Base-by-base conservation (phyloP, 2,113 vertebrate species). In the Bos indicus region DNA sequence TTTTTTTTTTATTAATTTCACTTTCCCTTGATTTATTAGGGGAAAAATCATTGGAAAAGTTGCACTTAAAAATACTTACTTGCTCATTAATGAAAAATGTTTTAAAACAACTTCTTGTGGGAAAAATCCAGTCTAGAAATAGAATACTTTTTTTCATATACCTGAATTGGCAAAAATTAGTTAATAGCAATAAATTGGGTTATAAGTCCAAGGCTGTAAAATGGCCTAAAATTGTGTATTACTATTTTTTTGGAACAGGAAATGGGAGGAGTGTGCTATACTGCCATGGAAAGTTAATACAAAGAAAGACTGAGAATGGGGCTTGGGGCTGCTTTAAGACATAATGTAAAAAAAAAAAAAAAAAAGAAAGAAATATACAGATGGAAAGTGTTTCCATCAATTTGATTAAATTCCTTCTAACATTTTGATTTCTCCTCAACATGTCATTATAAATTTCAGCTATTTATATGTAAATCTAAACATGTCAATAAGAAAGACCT, bases 361-460 rank as follows among this genome's bases (percentile, higher is more conserved):
- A 48, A 71, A 71, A 71, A 40, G 5, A 77, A 77, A 56, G 43
- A 67, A 46, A 54, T 95, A 96, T 15, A 89, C 40, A 89, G 28
- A 96, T 91, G 52, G 83, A 48, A 96, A 97, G 94, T 94, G 13
- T 36, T 96, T 98, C 21, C 25, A 56, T 48, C 40, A 94, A 92
- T 94, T 98, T 97, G 97, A 98, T 97, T 95, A 71, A 97, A 60
- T 85, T 98, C 52, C 9, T 97, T 97, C 85, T 94, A 97, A 96
- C 97, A 84, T 98, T 98, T 98, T 98, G 95, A 98, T 93, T 98
- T 98, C 28, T 23, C 0, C 23, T 40, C 90, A 97, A 96, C 10
- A 97, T 96, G 88, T 97, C 80, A 96, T 97, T 98, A 97, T 98
- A 97, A 97, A 95, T 92, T 98, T 97, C 52, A 88, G n/a, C 46